Base-by-base conservation (phyloP, 2,113 vertebrate species). In the Campylomormyrus numenius region DNA sequence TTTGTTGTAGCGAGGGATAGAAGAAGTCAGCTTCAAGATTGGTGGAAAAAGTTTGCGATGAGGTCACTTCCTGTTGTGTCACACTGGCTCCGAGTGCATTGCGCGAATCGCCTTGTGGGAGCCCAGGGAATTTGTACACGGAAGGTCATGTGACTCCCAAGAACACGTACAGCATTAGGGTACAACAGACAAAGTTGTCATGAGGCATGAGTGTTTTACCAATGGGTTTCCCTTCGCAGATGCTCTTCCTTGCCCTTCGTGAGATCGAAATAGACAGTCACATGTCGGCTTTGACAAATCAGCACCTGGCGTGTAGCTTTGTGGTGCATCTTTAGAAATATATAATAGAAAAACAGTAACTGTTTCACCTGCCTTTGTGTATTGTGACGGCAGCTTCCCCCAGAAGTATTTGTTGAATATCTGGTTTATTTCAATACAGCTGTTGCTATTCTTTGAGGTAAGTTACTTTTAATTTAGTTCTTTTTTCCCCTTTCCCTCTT, bases 1-100 rank as follows among this genome's bases (percentile, higher is more conserved):
- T 95, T 95, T 96, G 94, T 95, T 89, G 70, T 45, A 85, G 52
- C 4, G 15, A 85, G 86, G 89, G 70, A 45, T 70, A 53, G 52
- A 85, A 85, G 90, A 27, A 85, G 46, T 3, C 84, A 52, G n/a
- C 31, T 77, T 39, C 13, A 17, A 13, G 13, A 74, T 35, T 13
- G 31, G 70, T 62, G 88, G 91, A 90, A 42, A 89, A 48, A 88
- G 89, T 90, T 83, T 58, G 58, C 24, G 80, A 89, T 62, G 88
- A 10, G 9, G 87, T 84, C 50, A 49, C 89, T 88, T 91, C 91
- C 88, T 90, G 89, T 86, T 52, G 7, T 52, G 86, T 85, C 48
- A 85, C 80, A 53, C 45, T 46, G 88, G 50, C 87, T 89, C 45
- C 45, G 45, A 52, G 31, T 46, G 46, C 89, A 49, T 77, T 66